Evolutionary conservation across 2,888 invertebrate genomes (phyloP).

Genomic region (Drosophila testacea): DNA sequence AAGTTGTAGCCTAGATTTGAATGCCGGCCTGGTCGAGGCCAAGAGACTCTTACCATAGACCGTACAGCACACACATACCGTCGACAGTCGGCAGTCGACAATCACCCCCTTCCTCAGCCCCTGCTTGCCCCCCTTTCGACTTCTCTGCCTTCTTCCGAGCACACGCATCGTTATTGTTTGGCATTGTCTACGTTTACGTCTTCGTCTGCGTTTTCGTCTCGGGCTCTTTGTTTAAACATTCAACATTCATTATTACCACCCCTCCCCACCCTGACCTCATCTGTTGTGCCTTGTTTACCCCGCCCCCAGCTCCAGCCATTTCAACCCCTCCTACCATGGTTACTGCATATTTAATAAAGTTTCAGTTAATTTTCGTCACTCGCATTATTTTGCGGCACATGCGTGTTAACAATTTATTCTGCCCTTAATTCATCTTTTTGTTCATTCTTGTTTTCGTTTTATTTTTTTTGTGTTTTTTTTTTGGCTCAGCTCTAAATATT

Average conservation of each 20-base stretch:
- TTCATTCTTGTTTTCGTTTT: conserved; percentile 16
- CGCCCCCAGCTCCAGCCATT: neutral
- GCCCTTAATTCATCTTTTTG: conserved; percentile 45
- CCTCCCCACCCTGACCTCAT: neutral
- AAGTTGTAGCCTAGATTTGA: conserved; percentile 76
- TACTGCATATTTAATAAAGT: conserved; percentile 75
- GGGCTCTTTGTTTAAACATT: conserved; percentile 64
- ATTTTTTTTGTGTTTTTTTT: conserved; percentile 9
- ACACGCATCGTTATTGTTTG: conserved; percentile 42
- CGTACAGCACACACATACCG: neutral
- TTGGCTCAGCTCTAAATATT: conserved; percentile 59
- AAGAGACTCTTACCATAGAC: neutral
- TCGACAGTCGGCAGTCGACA: conserved; percentile 4
- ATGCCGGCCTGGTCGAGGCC: conserved; percentile 41
- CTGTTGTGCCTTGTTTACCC: neutral
- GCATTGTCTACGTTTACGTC: conserved; percentile 44
- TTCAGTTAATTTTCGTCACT: conserved; percentile 74
- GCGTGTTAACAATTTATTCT: conserved; percentile 71
- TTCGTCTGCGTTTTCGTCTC: conserved; percentile 22
- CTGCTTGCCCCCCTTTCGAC: neutral
- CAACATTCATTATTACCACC: conserved; percentile 63
- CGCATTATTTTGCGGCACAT: conserved; percentile 71
- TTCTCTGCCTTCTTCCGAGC: neutral
- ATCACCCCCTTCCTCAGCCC: neutral
- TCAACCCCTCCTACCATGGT: conserved; percentile 8